Evolutionary conservation across 2,888 invertebrate species (phyloP).

Genomic region (Notodonta ziczac): DNA sequence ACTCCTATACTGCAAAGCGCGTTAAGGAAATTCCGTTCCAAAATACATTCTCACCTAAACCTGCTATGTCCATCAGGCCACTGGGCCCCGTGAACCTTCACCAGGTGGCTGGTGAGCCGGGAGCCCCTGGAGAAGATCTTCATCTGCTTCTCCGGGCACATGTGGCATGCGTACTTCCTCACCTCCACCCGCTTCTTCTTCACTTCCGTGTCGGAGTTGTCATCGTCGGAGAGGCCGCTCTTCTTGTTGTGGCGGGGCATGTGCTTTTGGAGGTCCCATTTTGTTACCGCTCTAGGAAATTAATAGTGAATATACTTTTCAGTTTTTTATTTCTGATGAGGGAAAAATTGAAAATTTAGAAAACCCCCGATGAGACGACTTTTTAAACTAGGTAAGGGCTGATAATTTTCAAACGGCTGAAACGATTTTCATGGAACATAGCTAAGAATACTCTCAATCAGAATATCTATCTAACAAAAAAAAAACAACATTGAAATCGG

Average conservation of each 20-base stretch:
- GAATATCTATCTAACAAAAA: too few relatives aligned
- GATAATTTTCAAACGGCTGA: too few relatives aligned
- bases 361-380: too few relatives aligned
- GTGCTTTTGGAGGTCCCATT: conserved; percentile 85
- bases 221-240: conserved; percentile 46
- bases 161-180: conserved; percentile 87
- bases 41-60: conserved; percentile 82
- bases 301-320: too few relatives aligned
- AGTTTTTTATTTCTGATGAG: too few relatives aligned
- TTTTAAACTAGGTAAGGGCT: too few relatives aligned
- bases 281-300: conserved; percentile 81
- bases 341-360: too few relatives aligned
- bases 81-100: conserved; percentile 88
- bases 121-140: conserved; percentile 87
- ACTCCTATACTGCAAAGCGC: too few relatives aligned
- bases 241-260: conserved; percentile 71
- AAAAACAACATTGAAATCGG: too few relatives aligned
- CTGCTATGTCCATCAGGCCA: conserved; percentile 91
- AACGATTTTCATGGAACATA: too few relatives aligned
- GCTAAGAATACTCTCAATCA: too few relatives aligned
- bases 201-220: conserved; percentile 46
- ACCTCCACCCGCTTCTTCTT: conserved; percentile 54
- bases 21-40: too few relatives aligned
- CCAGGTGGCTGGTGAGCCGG: conserved; percentile 88
- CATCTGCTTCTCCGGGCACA: conserved; percentile 85